Evolutionary conservation across 2,113 vertebrate species (phyloP).

Genomic region (Oryzias melastigma): DNA sequence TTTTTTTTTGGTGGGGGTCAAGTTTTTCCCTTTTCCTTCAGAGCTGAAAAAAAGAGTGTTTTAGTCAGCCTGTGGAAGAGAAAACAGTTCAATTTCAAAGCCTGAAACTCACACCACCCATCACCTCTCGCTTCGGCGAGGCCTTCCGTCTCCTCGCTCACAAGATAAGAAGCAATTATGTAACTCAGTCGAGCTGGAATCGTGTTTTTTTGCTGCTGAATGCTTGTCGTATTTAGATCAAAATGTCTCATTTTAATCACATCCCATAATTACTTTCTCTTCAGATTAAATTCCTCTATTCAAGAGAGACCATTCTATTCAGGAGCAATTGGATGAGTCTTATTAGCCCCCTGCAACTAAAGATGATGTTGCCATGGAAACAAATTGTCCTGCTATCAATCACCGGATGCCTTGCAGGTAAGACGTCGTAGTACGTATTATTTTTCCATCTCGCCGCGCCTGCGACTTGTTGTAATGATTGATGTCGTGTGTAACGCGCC

Average conservation of each 20-base stretch:
- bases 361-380: slow-evolving; percentile 96
- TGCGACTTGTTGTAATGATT: slow-evolving; percentile 28
- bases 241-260: slow-evolving; percentile 78
- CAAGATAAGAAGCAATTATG: slow-evolving; percentile 44
- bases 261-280: slow-evolving; percentile 76
- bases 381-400: slow-evolving; percentile 87
- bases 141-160: slow-evolving; percentile 33
- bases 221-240: slow-evolving; percentile 62
- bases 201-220: slow-evolving; percentile 45
- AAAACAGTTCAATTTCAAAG: slow-evolving; percentile 57
- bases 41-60: slow-evolving; percentile 43
- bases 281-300: slow-evolving; percentile 84
- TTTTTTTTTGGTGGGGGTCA: slow-evolving; percentile 69
- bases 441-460: slow-evolving; percentile 42
- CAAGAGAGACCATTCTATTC: slow-evolving; percentile 74
- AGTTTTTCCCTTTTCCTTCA: slow-evolving; percentile 53
- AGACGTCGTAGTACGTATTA: slow-evolving; percentile 68
- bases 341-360: slow-evolving; percentile 79
- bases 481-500: slow-evolving; percentile 25
- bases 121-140: slow-evolving; percentile 19
- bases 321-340: slow-evolving; percentile 77
- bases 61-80: slow-evolving; percentile 1
- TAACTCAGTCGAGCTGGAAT: slow-evolving; percentile 41
- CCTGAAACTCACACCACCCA: neutral
- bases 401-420: slow-evolving; percentile 92